Base-by-base conservation (phyloP, 2,113 vertebrate species). In the Takifugu flavidus region DNA sequence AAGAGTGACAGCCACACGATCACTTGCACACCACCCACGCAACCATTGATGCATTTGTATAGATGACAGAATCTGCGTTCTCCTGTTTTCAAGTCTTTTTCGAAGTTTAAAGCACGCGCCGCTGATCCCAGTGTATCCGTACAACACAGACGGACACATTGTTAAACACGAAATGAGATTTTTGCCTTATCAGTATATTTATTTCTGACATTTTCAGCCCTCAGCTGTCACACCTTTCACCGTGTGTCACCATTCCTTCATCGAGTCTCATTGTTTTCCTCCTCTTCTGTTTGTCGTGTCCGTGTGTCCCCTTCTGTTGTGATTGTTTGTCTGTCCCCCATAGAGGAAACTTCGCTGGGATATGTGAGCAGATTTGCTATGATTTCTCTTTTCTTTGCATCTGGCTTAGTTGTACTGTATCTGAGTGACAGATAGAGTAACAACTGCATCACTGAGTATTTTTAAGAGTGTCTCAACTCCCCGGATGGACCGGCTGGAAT, bases 321-420 rank as follows among this genome's bases (percentile, higher is more conserved):
- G 82, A 54, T 64, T 42, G 73, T 78, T 79, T 59, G 83, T 79
- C 3, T 47, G 75, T 86, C 87, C 80, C 77, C 86, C 89, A 85
- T 92, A 99, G 96, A 98, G 96, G 94, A 98, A 98, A 91, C 96
- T 99, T 74, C 95, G 95, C 91, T 98, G 96, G 96, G 95, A 99
- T 95, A 94, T 99, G 96, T 99, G 95, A 99, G 95, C 89, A 87
- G 82, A 89, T 86, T 86, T 90, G 85, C 77, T 88, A 82, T 78
- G 67, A 82, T 87, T 89, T 88, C 47, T 76, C 26, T 77, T 78
- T 78, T 83, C 27, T 79, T 78, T 83, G 80, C 83, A 69, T 85
- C 83, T 86, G 81, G 81, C 82, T 47, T 83, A 66, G 60, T 80
- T 49, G 14, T 39, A 39, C 50, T 58, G 31, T 70, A 79, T 65